These are phyloP conservation scores for Cynopterus brachyotis DNA, from an alignment of 2,113 vertebrate genomes.

Conservation along the genomic window DNA sequence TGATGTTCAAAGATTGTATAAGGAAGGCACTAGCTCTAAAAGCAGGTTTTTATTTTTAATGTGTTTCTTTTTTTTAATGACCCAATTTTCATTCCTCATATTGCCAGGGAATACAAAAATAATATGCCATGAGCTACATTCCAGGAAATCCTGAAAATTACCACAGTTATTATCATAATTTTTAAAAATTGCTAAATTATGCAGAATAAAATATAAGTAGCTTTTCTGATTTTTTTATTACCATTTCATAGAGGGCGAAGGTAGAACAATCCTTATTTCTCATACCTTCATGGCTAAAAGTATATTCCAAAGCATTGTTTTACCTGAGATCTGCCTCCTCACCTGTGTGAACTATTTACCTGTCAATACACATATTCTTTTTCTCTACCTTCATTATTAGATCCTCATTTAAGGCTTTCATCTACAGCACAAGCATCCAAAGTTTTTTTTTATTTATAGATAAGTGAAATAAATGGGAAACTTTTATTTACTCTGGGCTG, in stretches of 20 bases:
- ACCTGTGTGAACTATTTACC: background rate
- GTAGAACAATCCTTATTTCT: background rate
- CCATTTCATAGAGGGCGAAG: background rate
- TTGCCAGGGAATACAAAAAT: constrained; percentile 25
- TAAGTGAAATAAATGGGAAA: background rate
- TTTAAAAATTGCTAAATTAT: background rate
- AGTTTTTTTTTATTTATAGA: constrained; percentile 37
- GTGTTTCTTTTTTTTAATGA: background rate
- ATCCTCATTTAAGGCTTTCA: background rate
- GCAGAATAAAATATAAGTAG: background rate
- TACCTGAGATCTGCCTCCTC: background rate
- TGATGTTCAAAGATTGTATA: background rate
- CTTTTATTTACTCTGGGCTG: background rate
- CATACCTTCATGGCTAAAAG: background rate
- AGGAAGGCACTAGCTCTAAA: background rate
- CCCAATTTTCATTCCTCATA: background rate
- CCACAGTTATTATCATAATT: background rate
- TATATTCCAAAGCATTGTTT: background rate
- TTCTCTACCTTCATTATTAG: background rate
- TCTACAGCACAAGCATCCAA: background rate
- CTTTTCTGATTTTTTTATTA: background rate
- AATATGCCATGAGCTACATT: background rate
- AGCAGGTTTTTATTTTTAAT: background rate
- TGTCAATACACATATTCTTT: background rate
- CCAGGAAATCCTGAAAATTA: background rate